These are phyloP conservation scores for Anas platyrhynchos DNA, from an alignment of 2,113 vertebrate genomes.

Conservation along the genomic window DNA sequence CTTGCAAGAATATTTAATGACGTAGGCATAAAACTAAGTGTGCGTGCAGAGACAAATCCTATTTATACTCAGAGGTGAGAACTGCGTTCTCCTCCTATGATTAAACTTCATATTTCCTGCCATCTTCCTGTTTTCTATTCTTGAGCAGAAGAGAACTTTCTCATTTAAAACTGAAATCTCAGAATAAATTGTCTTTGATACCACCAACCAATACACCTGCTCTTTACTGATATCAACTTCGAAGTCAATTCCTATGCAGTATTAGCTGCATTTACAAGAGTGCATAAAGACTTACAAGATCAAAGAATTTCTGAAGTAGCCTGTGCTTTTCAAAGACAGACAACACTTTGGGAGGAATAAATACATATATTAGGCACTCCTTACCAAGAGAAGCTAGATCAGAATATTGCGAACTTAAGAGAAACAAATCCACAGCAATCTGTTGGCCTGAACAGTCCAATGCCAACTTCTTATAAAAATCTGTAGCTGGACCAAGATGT, in stretches of 20 bases:
- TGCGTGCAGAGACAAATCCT: not conserved
- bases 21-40: not conserved
- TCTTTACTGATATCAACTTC: not conserved
- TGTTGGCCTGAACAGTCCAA: slow-evolving; percentile 98
- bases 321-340: not conserved
- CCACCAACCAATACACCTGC: not conserved
- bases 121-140: not conserved
- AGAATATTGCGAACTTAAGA: slow-evolving; percentile 94
- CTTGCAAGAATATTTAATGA: not conserved
- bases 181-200: not conserved
- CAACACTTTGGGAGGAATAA: not conserved
- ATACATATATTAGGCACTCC: not conserved
- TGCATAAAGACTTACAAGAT: not conserved
- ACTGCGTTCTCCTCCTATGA: not conserved
- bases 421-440: slow-evolving; percentile 95
- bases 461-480: slow-evolving; percentile 98
- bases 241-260: not conserved
- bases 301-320: not conserved
- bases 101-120: not conserved
- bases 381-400: slow-evolving; percentile 95
- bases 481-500: slow-evolving; percentile 95
- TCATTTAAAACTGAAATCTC: not conserved
- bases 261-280: not conserved
- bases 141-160: not conserved
- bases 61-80: not conserved